Conservation (phyloP, 2,113 vertebrate genomes). For the Equus przewalskii region DNA sequence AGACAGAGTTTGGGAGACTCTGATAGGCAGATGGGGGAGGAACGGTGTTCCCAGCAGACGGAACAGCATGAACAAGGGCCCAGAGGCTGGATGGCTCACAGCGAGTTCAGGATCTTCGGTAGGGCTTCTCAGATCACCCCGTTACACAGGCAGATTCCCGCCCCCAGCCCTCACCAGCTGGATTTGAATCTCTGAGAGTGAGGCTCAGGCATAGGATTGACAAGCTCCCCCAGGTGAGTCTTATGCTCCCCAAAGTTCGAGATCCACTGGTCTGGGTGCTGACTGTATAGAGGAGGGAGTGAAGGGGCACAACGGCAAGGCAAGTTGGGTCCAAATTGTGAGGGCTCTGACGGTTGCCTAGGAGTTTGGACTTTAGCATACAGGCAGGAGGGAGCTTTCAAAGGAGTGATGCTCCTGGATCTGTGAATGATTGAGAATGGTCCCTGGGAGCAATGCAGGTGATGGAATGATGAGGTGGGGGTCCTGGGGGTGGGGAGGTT, state of each 20-base stretch:
- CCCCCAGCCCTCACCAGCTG: background rate
- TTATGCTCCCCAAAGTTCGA: background rate
- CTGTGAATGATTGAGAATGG: background rate
- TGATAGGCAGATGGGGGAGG: background rate
- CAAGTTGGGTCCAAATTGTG: background rate
- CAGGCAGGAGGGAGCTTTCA: background rate
- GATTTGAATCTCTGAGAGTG: background rate
- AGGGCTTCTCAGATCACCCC: background rate
- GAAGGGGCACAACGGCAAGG: no score
- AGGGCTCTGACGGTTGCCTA: background rate
- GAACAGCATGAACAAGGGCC: background rate
- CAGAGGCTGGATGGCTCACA: fast-evolving
- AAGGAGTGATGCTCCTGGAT: background rate
- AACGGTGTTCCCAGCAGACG: background rate
- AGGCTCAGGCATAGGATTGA: background rate
- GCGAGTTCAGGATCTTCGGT: background rate
- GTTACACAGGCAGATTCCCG: background rate
- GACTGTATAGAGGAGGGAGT: background rate
- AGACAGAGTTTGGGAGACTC: background rate
- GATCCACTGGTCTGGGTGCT: background rate
- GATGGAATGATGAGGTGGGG: background rate
- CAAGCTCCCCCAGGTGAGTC: no score
- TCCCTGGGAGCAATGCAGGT: background rate
- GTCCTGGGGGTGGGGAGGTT: no score
- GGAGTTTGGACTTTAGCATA: background rate